Conservation (phyloP, 2,113 vertebrate genomes). For the Hirundichthys speculiger region DNA sequence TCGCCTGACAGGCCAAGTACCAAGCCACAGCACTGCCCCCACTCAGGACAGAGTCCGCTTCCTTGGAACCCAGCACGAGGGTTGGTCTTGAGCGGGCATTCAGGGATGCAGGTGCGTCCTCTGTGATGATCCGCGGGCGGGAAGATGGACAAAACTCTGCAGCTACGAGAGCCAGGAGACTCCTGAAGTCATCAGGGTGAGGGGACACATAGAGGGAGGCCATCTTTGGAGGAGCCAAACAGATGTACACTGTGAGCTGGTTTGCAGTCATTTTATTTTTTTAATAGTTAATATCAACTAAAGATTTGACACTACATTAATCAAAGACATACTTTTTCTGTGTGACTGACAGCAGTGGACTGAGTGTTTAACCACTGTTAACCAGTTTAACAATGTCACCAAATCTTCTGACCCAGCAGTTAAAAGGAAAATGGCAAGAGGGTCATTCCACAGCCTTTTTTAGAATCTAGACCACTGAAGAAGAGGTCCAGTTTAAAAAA, state of each 20-base stretch:
- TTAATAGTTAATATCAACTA: background rate
- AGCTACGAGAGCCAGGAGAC: conserved; percentile 82
- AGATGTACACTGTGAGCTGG: background rate
- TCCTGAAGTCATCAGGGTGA: conserved; percentile 87
- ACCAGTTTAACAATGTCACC: no score
- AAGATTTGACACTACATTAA: background rate
- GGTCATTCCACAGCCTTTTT: no score
- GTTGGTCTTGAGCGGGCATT: conserved; percentile 76
- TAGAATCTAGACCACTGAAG: no score
- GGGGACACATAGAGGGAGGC: conserved; percentile 86
- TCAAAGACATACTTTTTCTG: background rate
- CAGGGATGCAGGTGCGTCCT: conserved; percentile 65
- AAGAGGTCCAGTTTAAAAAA: no score
- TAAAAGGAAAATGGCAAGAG: no score
- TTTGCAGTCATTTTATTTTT: background rate
- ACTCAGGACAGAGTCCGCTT: conserved; percentile 71
- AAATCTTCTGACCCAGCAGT: no score
- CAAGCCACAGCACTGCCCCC: conserved; percentile 85
- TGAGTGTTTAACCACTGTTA: no score
- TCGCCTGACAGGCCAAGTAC: conserved; percentile 81
- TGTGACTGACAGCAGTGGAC: no score
- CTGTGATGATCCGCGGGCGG: conserved; percentile 49
- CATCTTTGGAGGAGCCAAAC: conserved; percentile 74
- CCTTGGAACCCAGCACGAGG: conserved; percentile 70
- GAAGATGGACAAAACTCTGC: conserved; percentile 77